Conservation (phyloP, 2,797 vertebrate genomes). For the Austrolebias charrua region DNA sequence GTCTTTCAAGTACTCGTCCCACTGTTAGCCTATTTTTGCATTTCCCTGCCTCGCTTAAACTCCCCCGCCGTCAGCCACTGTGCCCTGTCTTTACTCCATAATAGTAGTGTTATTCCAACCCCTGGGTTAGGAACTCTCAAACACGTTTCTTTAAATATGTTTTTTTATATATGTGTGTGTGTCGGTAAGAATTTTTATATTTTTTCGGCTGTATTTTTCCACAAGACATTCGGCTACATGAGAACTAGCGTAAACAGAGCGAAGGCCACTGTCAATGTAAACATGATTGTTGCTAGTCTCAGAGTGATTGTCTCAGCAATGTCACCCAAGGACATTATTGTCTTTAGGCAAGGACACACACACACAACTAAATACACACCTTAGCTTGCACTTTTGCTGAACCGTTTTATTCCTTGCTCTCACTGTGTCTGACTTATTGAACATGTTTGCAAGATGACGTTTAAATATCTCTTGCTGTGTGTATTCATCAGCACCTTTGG, state of each 20-base stretch:
- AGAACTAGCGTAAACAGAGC: constrained; percentile 10
- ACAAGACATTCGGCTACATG: constrained; percentile 10
- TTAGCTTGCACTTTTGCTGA: constrained; percentile 36
- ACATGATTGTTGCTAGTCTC: constrained; percentile 48
- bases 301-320: constrained; percentile 53
- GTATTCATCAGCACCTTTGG: constrained; percentile 48
- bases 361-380: neutral
- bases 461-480: constrained; percentile 42
- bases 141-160: neutral
- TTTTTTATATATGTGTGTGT: neutral
- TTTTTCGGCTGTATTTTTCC: too few species aligned
- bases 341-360: constrained; percentile 27
- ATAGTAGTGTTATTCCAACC: constrained; percentile 20
- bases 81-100: constrained; percentile 14
- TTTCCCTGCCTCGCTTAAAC: constrained; percentile 36
- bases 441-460: constrained; percentile 49
- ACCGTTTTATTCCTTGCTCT: constrained; percentile 44
- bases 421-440: constrained; percentile 40
- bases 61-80: constrained; percentile 22
- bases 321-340: constrained; percentile 57
- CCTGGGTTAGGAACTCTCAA: constrained; percentile 26
- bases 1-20: constrained; percentile 29
- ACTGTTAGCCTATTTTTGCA: constrained; percentile 51
- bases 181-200: constrained; percentile 8
- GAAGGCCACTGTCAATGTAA: constrained; percentile 41